Evolutionary conservation across 2,113 vertebrate genomes (phyloP).

Genomic region (Sialia sialis): DNA sequence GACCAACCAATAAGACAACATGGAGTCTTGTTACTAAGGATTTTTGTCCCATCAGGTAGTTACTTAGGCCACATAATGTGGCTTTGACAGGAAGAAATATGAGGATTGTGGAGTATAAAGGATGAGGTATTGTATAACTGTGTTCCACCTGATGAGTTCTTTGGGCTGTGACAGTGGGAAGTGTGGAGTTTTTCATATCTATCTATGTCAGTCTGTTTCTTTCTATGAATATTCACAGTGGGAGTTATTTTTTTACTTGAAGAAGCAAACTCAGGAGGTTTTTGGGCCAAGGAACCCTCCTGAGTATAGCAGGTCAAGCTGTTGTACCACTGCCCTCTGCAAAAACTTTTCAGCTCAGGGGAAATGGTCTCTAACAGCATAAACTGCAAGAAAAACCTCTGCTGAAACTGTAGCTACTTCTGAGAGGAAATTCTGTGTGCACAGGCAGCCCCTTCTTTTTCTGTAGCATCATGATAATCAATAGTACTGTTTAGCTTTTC

Average conservation of each 20-base stretch:
- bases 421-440: neutral
- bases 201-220: neutral
- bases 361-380: neutral
- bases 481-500: neutral
- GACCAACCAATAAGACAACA: neutral
- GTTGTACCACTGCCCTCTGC: neutral
- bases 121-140: neutral
- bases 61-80: neutral
- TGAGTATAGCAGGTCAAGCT: neutral
- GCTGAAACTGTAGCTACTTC: neutral
- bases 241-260: neutral
- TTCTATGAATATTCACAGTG: neutral
- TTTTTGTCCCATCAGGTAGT: neutral
- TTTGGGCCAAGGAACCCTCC: neutral
- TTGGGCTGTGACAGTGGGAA: neutral
- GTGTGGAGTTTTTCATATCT: neutral
- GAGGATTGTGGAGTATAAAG: neutral
- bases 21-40: neutral
- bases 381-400: neutral
- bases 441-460: neutral
- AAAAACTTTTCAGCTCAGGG: neutral
- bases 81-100: neutral
- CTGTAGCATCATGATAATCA: neutral
- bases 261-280: neutral
- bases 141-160: neutral